Evolutionary conservation across 2,888 invertebrate species (phyloP), one percentile per base, ranked within the genome.

Genomic region (Iselma pallidipennis): DNA sequence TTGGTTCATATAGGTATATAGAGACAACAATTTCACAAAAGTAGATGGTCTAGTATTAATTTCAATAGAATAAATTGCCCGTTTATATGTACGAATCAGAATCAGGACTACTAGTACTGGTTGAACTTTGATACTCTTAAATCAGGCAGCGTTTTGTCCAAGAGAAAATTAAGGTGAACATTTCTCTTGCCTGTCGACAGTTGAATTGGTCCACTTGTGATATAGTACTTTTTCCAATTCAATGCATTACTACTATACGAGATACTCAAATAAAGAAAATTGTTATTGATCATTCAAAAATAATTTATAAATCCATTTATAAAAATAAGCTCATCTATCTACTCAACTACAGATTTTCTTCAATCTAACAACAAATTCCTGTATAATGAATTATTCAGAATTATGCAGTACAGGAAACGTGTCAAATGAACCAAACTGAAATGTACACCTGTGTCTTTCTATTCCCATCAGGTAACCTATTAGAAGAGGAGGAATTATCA

Each of bases 121-220:
- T 77, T 79, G 77, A 79, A 76, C 79, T 78, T 74, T 76, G 75
- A 68, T 70, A 68, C 68, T 66, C 68, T 71, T 76, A 76, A 78
- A 77, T 78, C 75, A 74, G 66, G 53, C 68, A 65, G 55, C 70
- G 76, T 77, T 78, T 78, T 79, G 78, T 78, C 75, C 76, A 69
- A 65, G 67, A 70, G 75, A 78, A 78, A 77, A 79, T 79, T 80
- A 79, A 80, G 76, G 75, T 74, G 78, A 66, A 70, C 76, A 76
- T 79, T 77, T 77, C 74, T 78, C 78, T 78, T 76, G 72, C 69
- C 66, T 68, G 68, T 71, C 66, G 76, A 75, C 76, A 73, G 71
- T 70, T 69, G 76, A 77, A 78, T 76, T 78, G 78, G 78, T 77
- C 74, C 71, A 72, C 70, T 66, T 56, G 66, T 74, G 72, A 76